Conservation (phyloP, 2,113 vertebrate species). For the Empidonax alnorum region DNA sequence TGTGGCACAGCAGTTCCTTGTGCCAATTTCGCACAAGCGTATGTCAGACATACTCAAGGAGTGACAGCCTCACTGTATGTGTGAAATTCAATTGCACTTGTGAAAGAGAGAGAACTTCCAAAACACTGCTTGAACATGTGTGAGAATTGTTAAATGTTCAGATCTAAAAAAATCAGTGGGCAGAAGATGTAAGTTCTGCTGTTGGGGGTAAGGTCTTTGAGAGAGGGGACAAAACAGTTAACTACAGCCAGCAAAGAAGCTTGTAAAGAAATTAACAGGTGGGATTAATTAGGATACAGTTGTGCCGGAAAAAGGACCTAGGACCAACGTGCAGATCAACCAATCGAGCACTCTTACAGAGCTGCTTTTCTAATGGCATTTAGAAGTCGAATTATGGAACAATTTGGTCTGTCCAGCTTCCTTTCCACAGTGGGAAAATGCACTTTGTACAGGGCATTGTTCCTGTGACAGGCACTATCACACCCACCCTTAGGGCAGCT, state of each 20-base stretch:
- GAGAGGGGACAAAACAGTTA: neutral
- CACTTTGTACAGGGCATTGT: fast-evolving
- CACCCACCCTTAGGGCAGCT: neutral
- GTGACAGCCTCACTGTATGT: neutral
- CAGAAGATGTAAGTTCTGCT: no score
- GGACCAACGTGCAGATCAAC: neutral
- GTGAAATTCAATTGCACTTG: neutral
- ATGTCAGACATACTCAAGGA: neutral
- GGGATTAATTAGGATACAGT: neutral
- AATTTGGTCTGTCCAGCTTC: neutral
- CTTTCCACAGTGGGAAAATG: neutral
- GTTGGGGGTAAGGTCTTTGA: neutral
- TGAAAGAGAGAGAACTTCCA: neutral
- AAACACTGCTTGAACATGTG: fast-evolving
- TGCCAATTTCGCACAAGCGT: neutral
- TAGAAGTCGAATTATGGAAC: neutral
- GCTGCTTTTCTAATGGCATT: neutral
- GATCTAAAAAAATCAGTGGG: neutral
- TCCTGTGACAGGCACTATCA: neutral
- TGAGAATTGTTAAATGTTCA: neutral
- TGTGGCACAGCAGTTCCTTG: neutral
- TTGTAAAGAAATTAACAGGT: neutral
- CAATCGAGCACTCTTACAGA: fast-evolving
- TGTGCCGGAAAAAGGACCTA: neutral
- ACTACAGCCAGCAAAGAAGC: neutral